Evolutionary conservation across 2,888 invertebrate species (phyloP).

Genomic region (Caenorhabditis angaria): DNA sequence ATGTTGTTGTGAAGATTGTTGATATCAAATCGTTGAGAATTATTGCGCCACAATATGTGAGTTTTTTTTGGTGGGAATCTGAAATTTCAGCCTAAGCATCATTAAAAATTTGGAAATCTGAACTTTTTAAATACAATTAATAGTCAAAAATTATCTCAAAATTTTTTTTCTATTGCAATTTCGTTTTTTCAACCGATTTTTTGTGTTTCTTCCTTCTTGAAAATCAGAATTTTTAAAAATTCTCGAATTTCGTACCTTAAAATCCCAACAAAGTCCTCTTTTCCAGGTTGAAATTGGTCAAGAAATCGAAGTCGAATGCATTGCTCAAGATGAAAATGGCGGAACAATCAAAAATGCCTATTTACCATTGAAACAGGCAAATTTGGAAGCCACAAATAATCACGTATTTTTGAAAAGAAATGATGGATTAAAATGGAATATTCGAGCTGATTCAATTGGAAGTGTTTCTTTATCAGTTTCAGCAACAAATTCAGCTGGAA

Average conservation of each 20-base stretch:
- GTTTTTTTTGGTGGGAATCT: too few species aligned
- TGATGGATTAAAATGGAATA: slow-evolving; percentile 42
- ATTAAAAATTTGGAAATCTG: neutral
- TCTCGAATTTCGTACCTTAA: too few species aligned
- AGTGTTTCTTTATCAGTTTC: slow-evolving; percentile 47
- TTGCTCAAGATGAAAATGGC: slow-evolving; percentile 58
- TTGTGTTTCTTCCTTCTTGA: neutral
- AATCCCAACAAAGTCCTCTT: slow-evolving; percentile 3
- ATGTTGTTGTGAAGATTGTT: slow-evolving; percentile 55
- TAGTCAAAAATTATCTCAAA: neutral
- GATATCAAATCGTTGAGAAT: slow-evolving; percentile 58
- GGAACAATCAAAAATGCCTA: slow-evolving; percentile 48
- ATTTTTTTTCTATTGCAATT: neutral
- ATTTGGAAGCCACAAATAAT: slow-evolving; percentile 29
- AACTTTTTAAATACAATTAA: neutral
- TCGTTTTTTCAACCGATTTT: neutral
- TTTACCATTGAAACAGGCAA: slow-evolving; percentile 42
- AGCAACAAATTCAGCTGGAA: slow-evolving; percentile 43
- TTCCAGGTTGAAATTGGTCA: slow-evolving; percentile 52
- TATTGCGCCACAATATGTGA: slow-evolving; percentile 53
- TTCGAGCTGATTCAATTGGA: slow-evolving; percentile 44
- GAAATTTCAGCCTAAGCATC: too few species aligned
- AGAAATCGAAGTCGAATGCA: slow-evolving; percentile 46
- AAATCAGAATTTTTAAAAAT: slow-evolving; percentile 2
- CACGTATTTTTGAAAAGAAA: slow-evolving; percentile 28